Percentiles rank a stretch among this genome's conserved stretches.
Evolutionary conservation across 2,113 vertebrate genomes (phyloP).

Genomic region (Corythornis cristatus): DNA sequence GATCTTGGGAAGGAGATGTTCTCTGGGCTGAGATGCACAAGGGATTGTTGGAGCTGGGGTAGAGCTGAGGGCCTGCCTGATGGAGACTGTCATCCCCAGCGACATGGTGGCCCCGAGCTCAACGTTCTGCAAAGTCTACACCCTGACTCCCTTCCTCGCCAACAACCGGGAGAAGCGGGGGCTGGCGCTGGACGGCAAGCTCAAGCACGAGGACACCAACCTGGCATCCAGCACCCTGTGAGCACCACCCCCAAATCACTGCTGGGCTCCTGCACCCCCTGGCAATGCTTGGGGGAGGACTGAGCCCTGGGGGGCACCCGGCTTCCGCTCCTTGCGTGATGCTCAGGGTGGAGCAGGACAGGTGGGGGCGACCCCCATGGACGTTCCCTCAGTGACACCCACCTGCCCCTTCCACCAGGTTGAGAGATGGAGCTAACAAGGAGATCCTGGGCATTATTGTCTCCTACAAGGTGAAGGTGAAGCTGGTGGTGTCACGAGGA

Average conservation of each 20-base stretch:
- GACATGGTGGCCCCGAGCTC: slow-evolving; percentile 92
- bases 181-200: slow-evolving; percentile 92
- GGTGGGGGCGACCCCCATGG: accelerated
- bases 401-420: slow-evolving; percentile 67
- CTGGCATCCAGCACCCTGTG: slow-evolving; percentile 95
- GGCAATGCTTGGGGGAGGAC: not conserved
- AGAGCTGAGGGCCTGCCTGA: not conserved
- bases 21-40: not conserved
- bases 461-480: slow-evolving; percentile 98
- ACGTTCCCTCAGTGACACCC: accelerated
- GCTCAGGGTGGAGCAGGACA: not conserved
- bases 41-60: not conserved
- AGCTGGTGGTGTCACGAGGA: slow-evolving; percentile 94
- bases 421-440: slow-evolving; percentile 91
- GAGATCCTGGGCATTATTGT: slow-evolving; percentile 96
- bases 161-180: slow-evolving; percentile 96
- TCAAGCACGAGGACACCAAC: slow-evolving; percentile 97
- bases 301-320: not conserved
- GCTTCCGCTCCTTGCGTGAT: not conserved
- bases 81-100: slow-evolving; percentile 58
- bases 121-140: slow-evolving; percentile 95
- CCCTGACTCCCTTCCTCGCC: slow-evolving; percentile 91
- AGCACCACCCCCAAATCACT: slow-evolving; percentile 16
- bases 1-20: not conserved
- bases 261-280: not conserved